Evolutionary conservation across 2,113 vertebrate species (phyloP).

Genomic region (Bubo blakistoni): DNA sequence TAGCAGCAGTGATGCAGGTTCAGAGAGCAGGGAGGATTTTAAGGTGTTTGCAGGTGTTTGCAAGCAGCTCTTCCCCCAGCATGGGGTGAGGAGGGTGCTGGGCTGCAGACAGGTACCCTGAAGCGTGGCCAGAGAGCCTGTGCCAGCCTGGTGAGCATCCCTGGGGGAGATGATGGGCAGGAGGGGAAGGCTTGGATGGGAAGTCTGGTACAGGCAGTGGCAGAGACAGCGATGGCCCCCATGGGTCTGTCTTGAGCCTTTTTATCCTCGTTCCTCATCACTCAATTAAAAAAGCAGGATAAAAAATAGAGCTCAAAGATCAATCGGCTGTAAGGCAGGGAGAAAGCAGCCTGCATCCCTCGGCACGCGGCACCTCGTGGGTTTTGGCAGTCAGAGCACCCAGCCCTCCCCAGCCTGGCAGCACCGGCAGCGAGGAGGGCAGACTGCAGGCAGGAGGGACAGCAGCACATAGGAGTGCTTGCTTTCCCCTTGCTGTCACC

Average conservation of each 20-base stretch:
- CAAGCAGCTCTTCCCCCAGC: neutral
- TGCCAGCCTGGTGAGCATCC: neutral
- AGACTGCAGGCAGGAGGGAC: neutral
- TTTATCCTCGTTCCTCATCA: neutral
- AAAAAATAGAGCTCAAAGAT: neutral
- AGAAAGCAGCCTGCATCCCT: neutral
- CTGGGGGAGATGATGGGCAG: neutral
- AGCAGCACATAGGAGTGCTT: fast-evolving
- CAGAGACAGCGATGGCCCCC: neutral
- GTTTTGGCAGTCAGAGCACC: neutral
- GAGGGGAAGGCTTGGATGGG: neutral
- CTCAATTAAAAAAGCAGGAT: neutral
- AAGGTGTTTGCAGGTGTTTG: neutral
- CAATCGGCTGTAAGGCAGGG: neutral
- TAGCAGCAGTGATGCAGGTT: neutral
- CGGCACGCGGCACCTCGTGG: fast-evolving
- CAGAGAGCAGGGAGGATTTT: neutral
- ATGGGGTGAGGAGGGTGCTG: neutral
- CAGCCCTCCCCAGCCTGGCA: neutral
- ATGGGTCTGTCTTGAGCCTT: neutral
- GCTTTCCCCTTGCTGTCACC: neutral
- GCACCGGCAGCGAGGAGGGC: neutral
- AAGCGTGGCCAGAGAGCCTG: neutral
- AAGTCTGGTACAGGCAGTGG: neutral
- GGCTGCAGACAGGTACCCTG: fast-evolving